Evolutionary conservation across 2,888 invertebrate species (phyloP).

Genomic region (Leistus spinibarbis): DNA sequence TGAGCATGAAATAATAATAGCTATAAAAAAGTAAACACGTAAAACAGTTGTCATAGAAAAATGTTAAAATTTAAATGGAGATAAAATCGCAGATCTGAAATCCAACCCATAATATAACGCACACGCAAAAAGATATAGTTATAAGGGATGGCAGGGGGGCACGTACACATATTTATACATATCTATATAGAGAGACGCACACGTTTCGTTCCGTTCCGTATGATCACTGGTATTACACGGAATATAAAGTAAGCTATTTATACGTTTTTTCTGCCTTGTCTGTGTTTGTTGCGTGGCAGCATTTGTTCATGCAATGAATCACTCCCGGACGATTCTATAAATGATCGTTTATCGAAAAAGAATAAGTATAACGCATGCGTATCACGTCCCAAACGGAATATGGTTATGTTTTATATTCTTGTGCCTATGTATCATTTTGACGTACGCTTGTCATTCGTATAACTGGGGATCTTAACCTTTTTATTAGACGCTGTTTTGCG

Average conservation of each 20-base stretch:
- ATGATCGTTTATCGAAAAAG: slow-evolving; percentile 43
- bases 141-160: background rate
- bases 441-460: background rate
- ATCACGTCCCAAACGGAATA: background rate
- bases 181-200: background rate
- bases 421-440: background rate
- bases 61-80: slow-evolving; percentile 31
- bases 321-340: slow-evolving; percentile 46
- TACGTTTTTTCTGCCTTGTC: slow-evolving; percentile 43
- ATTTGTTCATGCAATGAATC: slow-evolving; percentile 47
- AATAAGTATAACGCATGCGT: slow-evolving; percentile 27
- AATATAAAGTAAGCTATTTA: slow-evolving; percentile 49
- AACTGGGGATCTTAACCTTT: background rate
- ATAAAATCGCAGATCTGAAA: slow-evolving; percentile 3
- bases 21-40: slow-evolving; percentile 34
- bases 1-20: slow-evolving; percentile 37
- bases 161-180: background rate
- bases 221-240: slow-evolving; percentile 18
- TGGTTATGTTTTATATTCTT: background rate
- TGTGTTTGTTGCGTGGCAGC: slow-evolving; percentile 35
- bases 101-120: background rate
- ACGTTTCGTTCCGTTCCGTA: background rate
- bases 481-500: background rate
- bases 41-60: slow-evolving; percentile 38
- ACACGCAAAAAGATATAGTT: background rate